A percentile compares a stretch with the other conserved stretches of the same genome.
Conservation (phyloP, 2,113 vertebrate species). For the Equus quagga region DNA sequence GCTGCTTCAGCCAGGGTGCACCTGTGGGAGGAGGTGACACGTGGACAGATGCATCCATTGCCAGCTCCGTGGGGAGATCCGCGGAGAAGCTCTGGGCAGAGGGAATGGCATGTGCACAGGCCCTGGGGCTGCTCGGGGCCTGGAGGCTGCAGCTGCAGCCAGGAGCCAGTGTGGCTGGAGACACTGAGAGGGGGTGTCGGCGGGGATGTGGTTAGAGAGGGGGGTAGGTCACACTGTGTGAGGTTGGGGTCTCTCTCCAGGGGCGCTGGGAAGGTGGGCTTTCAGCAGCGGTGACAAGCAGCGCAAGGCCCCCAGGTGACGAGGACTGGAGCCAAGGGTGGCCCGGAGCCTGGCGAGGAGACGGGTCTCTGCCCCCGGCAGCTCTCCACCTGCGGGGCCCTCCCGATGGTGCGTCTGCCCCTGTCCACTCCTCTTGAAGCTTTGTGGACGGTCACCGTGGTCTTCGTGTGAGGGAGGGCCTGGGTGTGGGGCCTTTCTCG, state of each 20-base stretch:
- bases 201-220: background rate
- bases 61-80: background rate
- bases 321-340: too few relatives aligned
- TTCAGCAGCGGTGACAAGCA: accelerated
- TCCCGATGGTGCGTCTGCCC: accelerated
- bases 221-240: background rate
- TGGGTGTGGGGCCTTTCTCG: accelerated
- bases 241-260: background rate
- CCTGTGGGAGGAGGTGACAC: background rate
- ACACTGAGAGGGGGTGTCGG: background rate
- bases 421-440: accelerated
- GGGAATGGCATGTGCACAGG: background rate
- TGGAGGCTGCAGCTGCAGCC: accelerated
- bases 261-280: too few relatives aligned
- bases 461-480: accelerated
- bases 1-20: background rate
- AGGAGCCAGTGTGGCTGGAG: too few relatives aligned
- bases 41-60: background rate
- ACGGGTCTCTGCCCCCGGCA: too few relatives aligned
- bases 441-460: accelerated
- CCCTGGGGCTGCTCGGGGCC: background rate
- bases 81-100: background rate
- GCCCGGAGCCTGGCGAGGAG: background rate
- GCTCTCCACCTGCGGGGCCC: background rate
- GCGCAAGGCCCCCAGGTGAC: accelerated